phyloP scores from a whole-genome alignment of 2,113 vertebrate genomes.

The Pelobates fuscus region DNA sequence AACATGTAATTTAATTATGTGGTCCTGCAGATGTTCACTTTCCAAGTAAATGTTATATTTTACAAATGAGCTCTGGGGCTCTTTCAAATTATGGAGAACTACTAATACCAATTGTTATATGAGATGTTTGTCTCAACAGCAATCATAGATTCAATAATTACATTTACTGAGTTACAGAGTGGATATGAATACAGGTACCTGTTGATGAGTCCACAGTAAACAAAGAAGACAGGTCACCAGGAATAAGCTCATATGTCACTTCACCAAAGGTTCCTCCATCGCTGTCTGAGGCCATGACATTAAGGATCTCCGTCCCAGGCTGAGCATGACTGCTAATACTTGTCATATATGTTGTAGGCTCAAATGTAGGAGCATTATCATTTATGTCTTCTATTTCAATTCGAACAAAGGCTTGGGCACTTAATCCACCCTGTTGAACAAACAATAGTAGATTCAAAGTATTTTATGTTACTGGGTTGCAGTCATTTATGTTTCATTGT shows the following conservation, averaged over 20 bases:
- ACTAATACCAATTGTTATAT: too few relatives aligned
- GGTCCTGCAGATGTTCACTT: too few relatives aligned
- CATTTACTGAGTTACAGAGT: too few relatives aligned
- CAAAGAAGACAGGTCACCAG: conserved; percentile 73
- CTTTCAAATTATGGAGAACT: too few relatives aligned
- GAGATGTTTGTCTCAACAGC: too few relatives aligned
- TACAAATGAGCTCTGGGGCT: too few relatives aligned
- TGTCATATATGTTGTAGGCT: conserved; percentile 72
- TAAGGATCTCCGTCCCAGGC: conserved; percentile 81
- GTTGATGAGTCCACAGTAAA: conserved; percentile 80
- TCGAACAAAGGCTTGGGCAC: conserved; percentile 85
- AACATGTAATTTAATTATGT: too few relatives aligned
- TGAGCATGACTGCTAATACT: conserved; percentile 80
- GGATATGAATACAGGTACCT: conserved; percentile 69
- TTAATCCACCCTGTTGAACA: conserved; percentile 83
- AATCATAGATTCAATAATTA: too few relatives aligned
- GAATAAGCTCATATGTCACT: conserved; percentile 77
- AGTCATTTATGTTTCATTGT: too few relatives aligned
- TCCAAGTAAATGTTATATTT: too few relatives aligned
- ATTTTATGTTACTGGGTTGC: too few relatives aligned
- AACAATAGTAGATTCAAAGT: conserved; percentile 47
- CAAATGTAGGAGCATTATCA: conserved; percentile 85
- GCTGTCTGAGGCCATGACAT: conserved; percentile 80
- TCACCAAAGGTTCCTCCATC: conserved; percentile 77
- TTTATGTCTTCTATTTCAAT: conserved; percentile 89